Base-by-base conservation (phyloP, 2,113 vertebrate genomes). In the Nymphicus hollandicus region DNA sequence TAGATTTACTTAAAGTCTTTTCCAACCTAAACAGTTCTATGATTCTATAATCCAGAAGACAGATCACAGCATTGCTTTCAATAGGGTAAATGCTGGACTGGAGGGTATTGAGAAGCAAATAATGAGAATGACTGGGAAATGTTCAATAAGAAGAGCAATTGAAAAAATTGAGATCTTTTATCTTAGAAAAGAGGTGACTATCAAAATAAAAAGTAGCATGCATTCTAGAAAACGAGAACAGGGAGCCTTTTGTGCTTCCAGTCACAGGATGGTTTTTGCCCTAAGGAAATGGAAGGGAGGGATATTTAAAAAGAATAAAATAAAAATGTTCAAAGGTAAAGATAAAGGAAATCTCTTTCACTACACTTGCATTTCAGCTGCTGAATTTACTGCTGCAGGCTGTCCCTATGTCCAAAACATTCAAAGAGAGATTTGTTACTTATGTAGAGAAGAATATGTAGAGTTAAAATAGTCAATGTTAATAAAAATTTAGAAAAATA, bases 401-500 rank as follows among this genome's bases (percentile, higher is more conserved):
- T 83, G 46, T 33, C 55, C 55, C 55, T 81, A 46, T 56, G 43
- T 68, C 29, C 78, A 88, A 86, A 90, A 78, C 55, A 77, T 73
- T 92, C 49, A 91, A 37, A 93, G 53, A 58, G 33, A 91, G 24
- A 58, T 88, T 66, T 81, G 49, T 78, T 90, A 60, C 60, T 71
- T 77, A 58, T 27, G 27, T 68, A 94, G 83, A 78, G 84, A 91
- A 88, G 41, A 63, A 71, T 64, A 92, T 22, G 25, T 55, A 78
- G 76, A 71, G 20, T 56, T 83, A 53, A 9, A 73, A 37, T 4
- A 83, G 46, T 49, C 61, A 74, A 78, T 43, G 33, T 33, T 80
- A 87, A 93, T 8, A 81, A 43, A 90, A 96, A 86, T 33, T 47
- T 52, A 63, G 46, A 84, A 86, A 88, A 94, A 73, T 58, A 77